Percentiles rank a stretch among this genome's conserved stretches.
These are phyloP conservation scores for Andricus curvator DNA, from an alignment of 2,888 invertebrate genomes.

Conservation along the genomic window DNA sequence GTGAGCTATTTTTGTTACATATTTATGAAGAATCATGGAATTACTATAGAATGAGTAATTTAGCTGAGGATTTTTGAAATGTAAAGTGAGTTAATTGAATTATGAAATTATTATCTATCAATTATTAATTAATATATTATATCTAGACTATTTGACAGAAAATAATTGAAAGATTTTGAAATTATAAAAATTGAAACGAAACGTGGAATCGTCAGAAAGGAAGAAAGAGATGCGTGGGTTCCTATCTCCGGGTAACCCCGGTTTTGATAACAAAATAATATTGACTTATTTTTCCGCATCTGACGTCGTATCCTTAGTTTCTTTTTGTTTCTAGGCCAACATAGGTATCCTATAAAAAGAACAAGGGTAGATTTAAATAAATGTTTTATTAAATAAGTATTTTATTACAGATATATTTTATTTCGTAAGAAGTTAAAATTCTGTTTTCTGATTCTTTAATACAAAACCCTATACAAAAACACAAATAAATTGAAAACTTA, in stretches of 20 bases:
- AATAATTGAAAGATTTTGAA: neutral
- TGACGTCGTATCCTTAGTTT: slow-evolving; percentile 24
- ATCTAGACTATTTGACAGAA: neutral
- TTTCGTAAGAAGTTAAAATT: neutral
- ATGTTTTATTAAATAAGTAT: neutral
- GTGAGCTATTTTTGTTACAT: too few species aligned
- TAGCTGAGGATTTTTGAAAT: too few species aligned
- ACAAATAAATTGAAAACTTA: too few species aligned
- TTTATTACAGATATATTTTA: neutral
- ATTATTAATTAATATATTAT: neutral
- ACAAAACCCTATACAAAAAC: too few species aligned
- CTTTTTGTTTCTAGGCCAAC: neutral
- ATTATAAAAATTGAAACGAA: slow-evolving; percentile 19
- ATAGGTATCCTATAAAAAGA: neutral
- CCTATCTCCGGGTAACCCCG: slow-evolving; percentile 52
- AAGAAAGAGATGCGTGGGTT: slow-evolving; percentile 54
- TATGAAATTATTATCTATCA: too few species aligned
- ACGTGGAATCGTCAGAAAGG: slow-evolving; percentile 42
- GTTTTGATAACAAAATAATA: slow-evolving; percentile 46
- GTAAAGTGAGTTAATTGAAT: too few species aligned
- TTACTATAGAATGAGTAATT: too few species aligned
- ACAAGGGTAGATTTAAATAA: neutral
- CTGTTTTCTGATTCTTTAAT: neutral
- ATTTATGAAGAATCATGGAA: too few species aligned
- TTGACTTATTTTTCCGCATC: slow-evolving; percentile 33